Conservation (phyloP, 2,113 vertebrate genomes). For the Dendrocopos noguchii region DNA sequence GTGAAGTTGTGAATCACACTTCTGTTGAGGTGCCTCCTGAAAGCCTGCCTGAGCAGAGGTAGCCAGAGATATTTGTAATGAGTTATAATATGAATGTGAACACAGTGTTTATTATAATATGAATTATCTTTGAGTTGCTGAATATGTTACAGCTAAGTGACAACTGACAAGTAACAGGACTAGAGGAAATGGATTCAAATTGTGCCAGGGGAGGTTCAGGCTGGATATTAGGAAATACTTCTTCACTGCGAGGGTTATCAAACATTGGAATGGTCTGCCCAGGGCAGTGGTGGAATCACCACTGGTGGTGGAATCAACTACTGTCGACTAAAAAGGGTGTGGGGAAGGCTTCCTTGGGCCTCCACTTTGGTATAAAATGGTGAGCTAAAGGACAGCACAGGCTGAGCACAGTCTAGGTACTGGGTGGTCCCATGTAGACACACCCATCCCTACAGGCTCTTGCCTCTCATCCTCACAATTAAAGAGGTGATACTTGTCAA, state of each 20-base stretch:
- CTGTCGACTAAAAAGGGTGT: not conserved
- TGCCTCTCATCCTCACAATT: not conserved
- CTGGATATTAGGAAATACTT: too few species aligned
- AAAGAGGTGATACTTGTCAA: not conserved
- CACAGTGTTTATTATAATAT: not conserved
- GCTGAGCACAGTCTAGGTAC: not conserved
- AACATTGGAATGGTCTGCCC: too few species aligned
- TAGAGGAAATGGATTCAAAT: too few species aligned
- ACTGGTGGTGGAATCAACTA: too few species aligned
- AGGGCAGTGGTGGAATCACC: too few species aligned
- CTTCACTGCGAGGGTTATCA: too few species aligned
- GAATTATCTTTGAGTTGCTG: not conserved
- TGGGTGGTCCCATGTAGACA: not conserved
- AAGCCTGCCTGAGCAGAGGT: not conserved
- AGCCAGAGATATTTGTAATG: not conserved
- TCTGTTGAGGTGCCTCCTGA: not conserved
- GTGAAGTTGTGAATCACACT: slow-evolving; percentile 9
- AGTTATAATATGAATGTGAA: not conserved
- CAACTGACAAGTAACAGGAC: too few species aligned
- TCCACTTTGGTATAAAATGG: not conserved
- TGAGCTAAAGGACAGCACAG: not conserved
- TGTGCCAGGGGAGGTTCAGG: too few species aligned
- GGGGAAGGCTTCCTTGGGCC: not conserved
- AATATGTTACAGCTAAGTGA: not conserved
- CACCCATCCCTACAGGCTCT: accelerated